Evolutionary conservation across 1,140 invertebrate species (phyloP), one percentile per base, ranked within the genome.

Genomic region (Heliconius eleuchia): DNA sequence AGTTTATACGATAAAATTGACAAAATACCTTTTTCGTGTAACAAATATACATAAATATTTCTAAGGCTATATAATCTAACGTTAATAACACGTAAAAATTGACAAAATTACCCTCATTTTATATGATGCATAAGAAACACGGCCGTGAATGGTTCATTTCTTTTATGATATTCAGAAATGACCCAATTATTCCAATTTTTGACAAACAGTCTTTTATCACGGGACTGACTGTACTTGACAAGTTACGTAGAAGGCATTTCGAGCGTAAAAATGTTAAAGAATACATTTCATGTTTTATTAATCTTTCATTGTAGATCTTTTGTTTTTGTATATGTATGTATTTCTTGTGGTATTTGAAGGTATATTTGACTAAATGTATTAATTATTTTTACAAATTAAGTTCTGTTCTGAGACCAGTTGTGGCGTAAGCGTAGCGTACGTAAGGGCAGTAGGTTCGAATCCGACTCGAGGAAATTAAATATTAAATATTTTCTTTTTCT

Each of bases 101-200:
- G 60, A 27, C 37, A 72, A 72, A 39, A 72, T 72, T 39, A 27
- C 19, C 71, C 71, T n/a, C 30, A 7, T n/a, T 72, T 70, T 71
- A 70, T 46, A 76, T n/a, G 37, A 70, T 39, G 73, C 71, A 72
- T 30, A 39, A 39, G 74, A 76, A 70, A 76, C n/a, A 70, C 30
- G 34, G 11, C 37, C 4, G 57, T 76, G 57, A 76, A 70, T 60
- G 60, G 46, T 16, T 66, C 74, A 39, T 76, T 76, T 76, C 57
- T 39, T 55, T 46, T 27, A 76, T 60, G 39, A 75, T 34, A 37
- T 66, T 76, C 34, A 76, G 34, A 76, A 76, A 60, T 76, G 75
- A 71, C 75, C 60, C 75, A 76, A 76, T 71, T 76, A 76, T 70
- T 76, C 46, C 37, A 30, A 46, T 76, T 76, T 71, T 57, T 76